Base-by-base conservation (phyloP, 2,888 invertebrate species). In the Pandemis heparana region DNA sequence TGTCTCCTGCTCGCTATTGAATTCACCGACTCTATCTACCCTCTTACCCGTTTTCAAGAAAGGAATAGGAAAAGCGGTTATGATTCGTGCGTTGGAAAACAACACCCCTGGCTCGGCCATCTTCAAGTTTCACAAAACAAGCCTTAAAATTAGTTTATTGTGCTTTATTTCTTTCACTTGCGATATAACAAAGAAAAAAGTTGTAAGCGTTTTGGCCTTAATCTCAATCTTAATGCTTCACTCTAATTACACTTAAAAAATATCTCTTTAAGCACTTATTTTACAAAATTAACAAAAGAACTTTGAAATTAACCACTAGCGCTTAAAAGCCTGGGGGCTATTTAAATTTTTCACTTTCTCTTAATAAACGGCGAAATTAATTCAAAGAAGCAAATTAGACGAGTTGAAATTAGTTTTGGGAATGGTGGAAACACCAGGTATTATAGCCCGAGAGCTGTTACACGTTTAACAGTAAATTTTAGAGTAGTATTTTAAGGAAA, bases 351-450 rank as follows among this genome's bases (percentile, higher is more conserved):
- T 39, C 53, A 39, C 53, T 48, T 51, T 53, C 53, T 56, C 53
- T 7, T 56, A 56, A 66, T 48, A 69, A 23, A 69, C 51, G 62
- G 8, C 14, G 46, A 41, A 51, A 69, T 51, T 62, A 66, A 62
- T 69, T 46, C 62, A 14, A 62, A 69, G 69, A 62, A 69, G 51
- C 18, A 18, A 69, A 69, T 69, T 69, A 62, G 51, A 12, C 39
- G 48, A 53, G 51, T 69, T 39, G 48, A 18, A 64, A 69, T 69
- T 69, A 62, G 62, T 62, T 62, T 14, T 14, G 23, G 41, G 14
- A 10, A 62, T 1, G 51, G 8, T 5, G n/a, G 7, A 1, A 48
- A 12, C 46, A 48, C 14, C 48, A n/a, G 48, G 7, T 7, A 41
- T 41, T 41, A 41, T 8, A 9, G 41, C 23, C 23, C 23, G 23